phyloP scores from a whole-genome alignment of 2,113 vertebrate genomes.

The Campylomormyrus tamandua region DNA sequence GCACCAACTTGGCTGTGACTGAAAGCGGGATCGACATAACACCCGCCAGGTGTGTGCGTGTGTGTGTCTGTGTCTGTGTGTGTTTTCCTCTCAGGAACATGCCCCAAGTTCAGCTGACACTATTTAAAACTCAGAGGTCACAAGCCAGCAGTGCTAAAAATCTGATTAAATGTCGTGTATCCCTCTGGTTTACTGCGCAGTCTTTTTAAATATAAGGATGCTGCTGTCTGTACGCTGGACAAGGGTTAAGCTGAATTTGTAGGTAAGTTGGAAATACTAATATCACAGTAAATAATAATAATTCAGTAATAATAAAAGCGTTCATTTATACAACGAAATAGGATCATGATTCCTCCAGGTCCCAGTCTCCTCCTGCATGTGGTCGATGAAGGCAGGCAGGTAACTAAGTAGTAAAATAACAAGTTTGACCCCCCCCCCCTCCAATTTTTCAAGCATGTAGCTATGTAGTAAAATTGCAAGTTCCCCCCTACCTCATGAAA shows the following conservation, averaged over 20 bases:
- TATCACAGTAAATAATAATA: background rate
- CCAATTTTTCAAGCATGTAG: no score
- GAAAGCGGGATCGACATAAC: background rate
- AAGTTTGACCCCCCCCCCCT: no score
- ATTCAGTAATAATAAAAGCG: background rate
- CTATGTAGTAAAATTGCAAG: no score
- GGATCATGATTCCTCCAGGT: background rate
- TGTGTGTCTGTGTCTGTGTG: background rate
- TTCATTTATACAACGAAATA: background rate
- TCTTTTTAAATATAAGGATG: background rate
- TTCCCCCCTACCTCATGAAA: no score
- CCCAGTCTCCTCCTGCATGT: no score
- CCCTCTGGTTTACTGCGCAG: background rate
- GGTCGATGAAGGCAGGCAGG: background rate
- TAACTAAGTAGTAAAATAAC: background rate
- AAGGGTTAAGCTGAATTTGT: background rate
- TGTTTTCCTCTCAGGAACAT: background rate
- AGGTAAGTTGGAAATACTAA: background rate
- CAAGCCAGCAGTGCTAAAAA: background rate
- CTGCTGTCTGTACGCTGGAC: background rate
- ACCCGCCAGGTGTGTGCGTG: background rate
- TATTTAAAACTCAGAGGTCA: background rate
- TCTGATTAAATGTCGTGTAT: background rate
- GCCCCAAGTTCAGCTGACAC: background rate
- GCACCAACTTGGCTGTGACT: background rate